Evolutionary conservation across 64 coral and sea anemone species (phyloP), one percentile per base, ranked within the genome.

Genomic region (Astreopora myriophthalma): DNA sequence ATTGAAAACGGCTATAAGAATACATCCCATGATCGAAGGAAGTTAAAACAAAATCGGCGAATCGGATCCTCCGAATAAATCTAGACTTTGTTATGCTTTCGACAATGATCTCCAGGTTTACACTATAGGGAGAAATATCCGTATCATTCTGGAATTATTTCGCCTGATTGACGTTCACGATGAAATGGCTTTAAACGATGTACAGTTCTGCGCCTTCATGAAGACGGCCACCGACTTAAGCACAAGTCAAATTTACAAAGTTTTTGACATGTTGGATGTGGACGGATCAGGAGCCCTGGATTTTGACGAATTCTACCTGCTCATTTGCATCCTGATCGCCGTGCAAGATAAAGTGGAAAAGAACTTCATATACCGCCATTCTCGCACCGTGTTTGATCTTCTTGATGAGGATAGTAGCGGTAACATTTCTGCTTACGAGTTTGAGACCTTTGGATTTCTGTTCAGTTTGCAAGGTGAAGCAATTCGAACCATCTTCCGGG

Each of bases 201-300:
- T 99, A 1, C 97, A 99, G 69, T 99, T 99, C 69, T 93, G 94
- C 42, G 90, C 97, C 22, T 99, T 99, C 16, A 87, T 99, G 94
- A 88, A 69, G 48, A 60, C 69, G n/a, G 80, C 87, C 19, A 99
- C 97, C 17, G 97, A 99, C 62, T 80, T 99, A 12, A 87, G 42
- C 38, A 90, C 85, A 24, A 95, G 72, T 34, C 81, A 99, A 61
- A 99, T 99, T 57, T 99, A 96, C 77, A 99, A 93, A 82, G 97
- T 99, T 5, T 99, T 99, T 40, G 97, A 99, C 32, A 99, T 99
- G 97, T 63, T 99, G 23, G 97, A 99, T 55, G 94, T 96, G 0
- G 97, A 99, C 39, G 86, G 97, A 36, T 99, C 97, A 8, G 97
- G 97, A 26, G 68, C 94, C 13, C 91, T 99, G 27, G 97, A 99